phyloP scores from a whole-genome alignment of 2,113 vertebrate species.

The Urocynchramus pylzowi region DNA sequence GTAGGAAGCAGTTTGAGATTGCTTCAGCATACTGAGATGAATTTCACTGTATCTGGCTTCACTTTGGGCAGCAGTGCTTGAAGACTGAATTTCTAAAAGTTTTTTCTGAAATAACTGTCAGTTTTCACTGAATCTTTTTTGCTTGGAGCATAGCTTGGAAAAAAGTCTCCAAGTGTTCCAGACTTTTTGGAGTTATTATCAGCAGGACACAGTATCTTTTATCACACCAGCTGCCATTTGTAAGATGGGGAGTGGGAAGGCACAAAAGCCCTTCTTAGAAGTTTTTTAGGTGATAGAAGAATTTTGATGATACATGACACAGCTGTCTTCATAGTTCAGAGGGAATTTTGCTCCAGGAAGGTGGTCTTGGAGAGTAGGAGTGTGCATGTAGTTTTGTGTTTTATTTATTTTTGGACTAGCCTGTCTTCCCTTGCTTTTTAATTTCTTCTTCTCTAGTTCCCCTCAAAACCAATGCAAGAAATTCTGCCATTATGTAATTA shows the following conservation, averaged over 20 bases:
- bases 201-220: neutral
- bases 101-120: neutral
- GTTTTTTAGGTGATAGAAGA: neutral
- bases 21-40: neutral
- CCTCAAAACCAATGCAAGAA: neutral
- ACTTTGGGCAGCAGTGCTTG: neutral
- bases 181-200: neutral
- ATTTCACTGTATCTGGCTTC: neutral
- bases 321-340: neutral
- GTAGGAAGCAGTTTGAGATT: neutral
- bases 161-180: neutral
- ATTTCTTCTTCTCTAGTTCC: neutral
- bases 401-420: neutral
- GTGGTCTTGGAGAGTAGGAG: accelerated
- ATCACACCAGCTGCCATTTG: neutral
- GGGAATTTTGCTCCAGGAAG: neutral
- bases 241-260: neutral
- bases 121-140: neutral
- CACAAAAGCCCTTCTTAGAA: neutral
- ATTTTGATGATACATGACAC: neutral
- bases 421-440: neutral
- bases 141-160: neutral
- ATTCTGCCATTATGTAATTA: neutral
- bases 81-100: neutral
- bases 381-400: neutral